These are phyloP conservation scores for Nephrotoma appendiculata DNA, from an alignment of 2,888 invertebrate species.

Conservation along the genomic window DNA sequence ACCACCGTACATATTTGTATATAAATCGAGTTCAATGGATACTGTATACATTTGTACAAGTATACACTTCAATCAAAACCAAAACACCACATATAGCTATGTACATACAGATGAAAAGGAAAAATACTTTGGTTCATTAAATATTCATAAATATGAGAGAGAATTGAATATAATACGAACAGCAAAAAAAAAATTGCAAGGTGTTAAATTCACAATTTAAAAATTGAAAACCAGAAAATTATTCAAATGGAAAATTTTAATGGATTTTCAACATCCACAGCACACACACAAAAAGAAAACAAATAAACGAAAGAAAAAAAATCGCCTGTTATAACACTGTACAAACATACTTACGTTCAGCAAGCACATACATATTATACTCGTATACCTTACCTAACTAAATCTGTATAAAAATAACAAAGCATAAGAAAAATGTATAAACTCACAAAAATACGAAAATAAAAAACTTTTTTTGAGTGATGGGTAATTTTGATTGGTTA, in stretches of 20 bases:
- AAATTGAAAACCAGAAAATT: neutral
- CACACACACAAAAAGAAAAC: neutral
- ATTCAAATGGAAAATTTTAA: neutral
- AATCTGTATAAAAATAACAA: neutral
- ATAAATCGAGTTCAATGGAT: neutral
- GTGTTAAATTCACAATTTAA: neutral
- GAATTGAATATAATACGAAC: neutral
- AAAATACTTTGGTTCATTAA: neutral
- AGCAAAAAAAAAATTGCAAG: neutral
- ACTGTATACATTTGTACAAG: neutral
- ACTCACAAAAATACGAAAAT: neutral
- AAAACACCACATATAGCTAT: no score
- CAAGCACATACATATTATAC: neutral
- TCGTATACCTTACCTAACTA: neutral
- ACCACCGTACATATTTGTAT: neutral
- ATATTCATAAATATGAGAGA: neutral
- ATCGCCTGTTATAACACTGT: neutral
- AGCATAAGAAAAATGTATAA: neutral
- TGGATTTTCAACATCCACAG: neutral
- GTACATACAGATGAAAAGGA: neutral
- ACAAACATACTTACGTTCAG: neutral
- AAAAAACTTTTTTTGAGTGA: neutral
- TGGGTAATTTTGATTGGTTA: conserved; percentile 2
- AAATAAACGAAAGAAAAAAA: neutral
- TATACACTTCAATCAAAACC: neutral